Evolutionary conservation across 1,140 invertebrate genomes (phyloP), one percentile per base, ranked within the genome.

Genomic region (Luehdorfia chinensis): DNA sequence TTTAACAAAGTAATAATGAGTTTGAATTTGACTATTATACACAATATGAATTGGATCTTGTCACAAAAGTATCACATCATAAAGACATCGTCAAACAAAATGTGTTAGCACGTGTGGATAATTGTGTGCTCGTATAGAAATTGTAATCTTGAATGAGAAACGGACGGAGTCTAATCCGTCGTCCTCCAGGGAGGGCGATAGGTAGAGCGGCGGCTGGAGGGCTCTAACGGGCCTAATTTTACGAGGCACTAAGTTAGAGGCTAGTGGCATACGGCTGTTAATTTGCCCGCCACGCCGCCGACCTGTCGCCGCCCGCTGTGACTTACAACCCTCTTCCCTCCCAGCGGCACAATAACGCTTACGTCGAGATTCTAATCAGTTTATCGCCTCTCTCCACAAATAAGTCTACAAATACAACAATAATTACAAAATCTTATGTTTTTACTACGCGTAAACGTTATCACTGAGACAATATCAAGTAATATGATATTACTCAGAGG

Each of bases 181-280:
- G 46, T 66, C 68, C 67, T 68, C 60, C 23, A 52, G 64, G 59
- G 66, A 59, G 60, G 55, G 47, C 36, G 43, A 53, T 48, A 23
- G 50, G 43, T 55, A 55, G 53, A 66, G 56, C 52, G 33, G 43
- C 50, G 65, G 56, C 65, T 60, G 51, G 62, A 77, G 75, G 73
- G 74, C 59, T 70, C 50, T 75, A 75, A 68, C 65, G 67, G 60
- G 73, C 58, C 75, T 81, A 81, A 85, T 83, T 83, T 85, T 81
- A 81, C 66, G 81, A 85, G 75, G 78, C 66, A 81, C 66, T 83
- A 83, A 83, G 72, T 83, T 75, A 81, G 70, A 69, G 68, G 69
- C 63, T 70, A 80, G 72, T 65, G 73, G 70, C 75, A 75, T 78
- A 68, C 71, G 70, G 61, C 70, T 83, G 80, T 85, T 85, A 85